A percentile compares a stretch with the other conserved stretches of the same genome.
These are phyloP conservation scores for Xyrauchen texanus DNA, from an alignment of 2,113 vertebrate species.

Conservation along the genomic window DNA sequence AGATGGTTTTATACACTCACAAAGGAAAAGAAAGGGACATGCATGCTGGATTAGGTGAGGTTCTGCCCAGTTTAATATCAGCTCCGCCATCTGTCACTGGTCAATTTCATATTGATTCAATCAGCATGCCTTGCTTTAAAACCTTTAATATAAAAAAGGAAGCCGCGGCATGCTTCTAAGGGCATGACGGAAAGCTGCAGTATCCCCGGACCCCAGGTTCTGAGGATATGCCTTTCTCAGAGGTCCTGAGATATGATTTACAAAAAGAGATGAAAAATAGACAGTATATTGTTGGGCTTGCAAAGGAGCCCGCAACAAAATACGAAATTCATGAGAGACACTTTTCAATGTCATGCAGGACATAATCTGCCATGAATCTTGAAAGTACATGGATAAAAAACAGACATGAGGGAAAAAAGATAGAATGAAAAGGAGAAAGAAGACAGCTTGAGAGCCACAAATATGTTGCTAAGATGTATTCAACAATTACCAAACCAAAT, in stretches of 20 bases:
- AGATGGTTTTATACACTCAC: conserved; percentile 36
- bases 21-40: conserved; percentile 30
- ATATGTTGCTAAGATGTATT: conserved; percentile 48
- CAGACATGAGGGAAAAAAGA: background rate
- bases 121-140: conserved; percentile 47
- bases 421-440: background rate
- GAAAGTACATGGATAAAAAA: background rate
- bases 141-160: conserved; percentile 44
- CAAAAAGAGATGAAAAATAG: conserved; percentile 10
- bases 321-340: conserved; percentile 26
- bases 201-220: conserved; percentile 1
- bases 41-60: conserved; percentile 43
- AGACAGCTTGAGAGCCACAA: conserved; percentile 23
- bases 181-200: conserved; percentile 34
- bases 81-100: conserved; percentile 48
- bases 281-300: background rate
- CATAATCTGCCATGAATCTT: background rate
- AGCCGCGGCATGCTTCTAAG: conserved; percentile 24
- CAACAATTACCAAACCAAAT: conserved; percentile 53
- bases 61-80: conserved; percentile 55
- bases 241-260: conserved; percentile 9
- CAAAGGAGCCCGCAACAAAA: conserved; percentile 30
- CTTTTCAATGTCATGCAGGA: conserved; percentile 27
- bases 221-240: conserved; percentile 31
- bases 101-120: conserved; percentile 53